A percentile compares a stretch with the other conserved stretches of the same genome.
Conservation (phyloP, 2,113 vertebrate species). For the Rhinolophus ferrumequinum region DNA sequence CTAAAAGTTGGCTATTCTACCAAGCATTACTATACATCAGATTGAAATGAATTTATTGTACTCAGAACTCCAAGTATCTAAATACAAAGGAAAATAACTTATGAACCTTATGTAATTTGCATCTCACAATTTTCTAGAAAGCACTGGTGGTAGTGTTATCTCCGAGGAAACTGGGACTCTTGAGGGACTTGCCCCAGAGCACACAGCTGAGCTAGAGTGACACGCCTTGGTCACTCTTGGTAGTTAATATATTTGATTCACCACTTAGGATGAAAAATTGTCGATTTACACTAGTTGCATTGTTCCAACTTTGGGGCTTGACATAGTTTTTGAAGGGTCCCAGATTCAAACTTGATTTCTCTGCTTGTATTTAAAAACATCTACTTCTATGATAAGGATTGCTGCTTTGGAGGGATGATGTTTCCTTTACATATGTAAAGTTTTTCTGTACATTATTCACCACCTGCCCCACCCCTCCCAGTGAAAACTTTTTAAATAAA, state of each 20-base stretch:
- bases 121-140: background rate
- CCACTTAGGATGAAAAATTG: background rate
- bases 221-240: background rate
- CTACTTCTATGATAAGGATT: background rate
- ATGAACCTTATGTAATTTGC: background rate
- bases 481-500: slow-evolving; percentile 12
- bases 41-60: background rate
- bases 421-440: background rate
- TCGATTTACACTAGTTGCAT: background rate
- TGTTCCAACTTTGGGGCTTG: background rate
- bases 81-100: background rate
- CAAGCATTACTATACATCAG: background rate
- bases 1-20: background rate
- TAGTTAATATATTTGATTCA: background rate
- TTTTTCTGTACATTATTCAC: background rate
- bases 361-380: background rate
- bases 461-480: background rate
- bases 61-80: background rate
- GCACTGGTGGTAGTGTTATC: background rate
- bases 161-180: background rate
- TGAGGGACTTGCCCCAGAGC: background rate
- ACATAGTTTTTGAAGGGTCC: background rate
- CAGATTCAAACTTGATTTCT: background rate
- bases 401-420: background rate
- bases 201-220: background rate